Conservation (phyloP, 2,797 vertebrate genomes). For the Rallus crepitans region DNA sequence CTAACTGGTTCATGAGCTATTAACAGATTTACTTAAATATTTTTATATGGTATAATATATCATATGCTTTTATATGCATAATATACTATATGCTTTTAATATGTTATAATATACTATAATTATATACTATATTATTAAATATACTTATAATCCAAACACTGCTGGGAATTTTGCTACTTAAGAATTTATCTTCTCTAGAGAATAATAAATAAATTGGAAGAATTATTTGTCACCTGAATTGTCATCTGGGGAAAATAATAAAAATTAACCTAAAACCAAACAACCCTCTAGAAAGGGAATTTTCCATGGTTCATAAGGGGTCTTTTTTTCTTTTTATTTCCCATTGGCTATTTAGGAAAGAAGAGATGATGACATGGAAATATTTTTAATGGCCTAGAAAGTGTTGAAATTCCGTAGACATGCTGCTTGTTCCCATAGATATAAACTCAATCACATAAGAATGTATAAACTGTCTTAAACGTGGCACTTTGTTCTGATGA, state of each 20-base stretch:
- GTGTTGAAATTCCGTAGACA: background rate
- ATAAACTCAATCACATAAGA: background rate
- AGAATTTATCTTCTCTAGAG: background rate
- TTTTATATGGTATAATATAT: background rate
- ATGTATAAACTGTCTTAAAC: background rate
- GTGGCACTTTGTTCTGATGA: background rate
- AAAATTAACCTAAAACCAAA: no score
- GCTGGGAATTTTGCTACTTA: background rate
- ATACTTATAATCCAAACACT: background rate
- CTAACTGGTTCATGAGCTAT: background rate
- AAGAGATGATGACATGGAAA: background rate
- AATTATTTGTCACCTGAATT: background rate
- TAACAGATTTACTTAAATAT: background rate
- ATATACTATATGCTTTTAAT: no score
- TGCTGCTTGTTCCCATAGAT: background rate
- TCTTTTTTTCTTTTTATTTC: background rate
- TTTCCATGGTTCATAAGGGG: background rate
- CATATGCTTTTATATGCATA: background rate
- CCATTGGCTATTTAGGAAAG: background rate
- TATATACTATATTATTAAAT: background rate
- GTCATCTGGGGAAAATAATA: background rate
- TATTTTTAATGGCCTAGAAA: background rate
- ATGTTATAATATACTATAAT: background rate
- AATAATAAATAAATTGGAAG: background rate
- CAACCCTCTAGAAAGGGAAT: background rate